phyloP scores from a whole-genome alignment of 2,113 vertebrate species.

The Mustela nigripes region DNA sequence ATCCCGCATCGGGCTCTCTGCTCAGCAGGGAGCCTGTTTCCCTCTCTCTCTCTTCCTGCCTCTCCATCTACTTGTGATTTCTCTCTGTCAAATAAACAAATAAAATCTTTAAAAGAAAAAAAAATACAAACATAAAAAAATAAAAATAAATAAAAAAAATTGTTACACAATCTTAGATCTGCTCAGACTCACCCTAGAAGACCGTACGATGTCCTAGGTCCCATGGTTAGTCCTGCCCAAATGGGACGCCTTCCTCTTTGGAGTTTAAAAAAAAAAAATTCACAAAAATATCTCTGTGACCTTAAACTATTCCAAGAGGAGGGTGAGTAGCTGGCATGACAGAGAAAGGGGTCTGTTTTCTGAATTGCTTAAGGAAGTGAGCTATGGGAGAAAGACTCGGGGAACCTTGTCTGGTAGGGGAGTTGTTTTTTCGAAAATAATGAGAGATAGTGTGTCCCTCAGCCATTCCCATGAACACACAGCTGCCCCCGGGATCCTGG shows the following conservation, averaged over 20 bases:
- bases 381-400: background rate
- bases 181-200: background rate
- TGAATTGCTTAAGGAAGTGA: background rate
- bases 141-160: background rate
- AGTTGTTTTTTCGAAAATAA: background rate
- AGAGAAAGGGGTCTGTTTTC: background rate
- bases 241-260: background rate
- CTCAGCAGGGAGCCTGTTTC: no score
- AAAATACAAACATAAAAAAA: no score
- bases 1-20: no score
- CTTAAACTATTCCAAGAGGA: no score
- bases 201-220: background rate
- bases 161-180: background rate
- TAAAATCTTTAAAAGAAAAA: no score
- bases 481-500: background rate
- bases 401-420: background rate
- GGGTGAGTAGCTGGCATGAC: background rate
- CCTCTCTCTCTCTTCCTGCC: no score
- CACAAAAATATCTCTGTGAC: background rate
- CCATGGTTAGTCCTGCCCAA: background rate
- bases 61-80: no score
- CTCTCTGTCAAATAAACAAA: no score
- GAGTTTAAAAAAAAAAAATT: background rate
- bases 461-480: rapidly evolving
- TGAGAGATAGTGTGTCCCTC: background rate